Conservation (phyloP, 35 echinoderm and acorn worm species). For the Chiridota heheva region DNA sequence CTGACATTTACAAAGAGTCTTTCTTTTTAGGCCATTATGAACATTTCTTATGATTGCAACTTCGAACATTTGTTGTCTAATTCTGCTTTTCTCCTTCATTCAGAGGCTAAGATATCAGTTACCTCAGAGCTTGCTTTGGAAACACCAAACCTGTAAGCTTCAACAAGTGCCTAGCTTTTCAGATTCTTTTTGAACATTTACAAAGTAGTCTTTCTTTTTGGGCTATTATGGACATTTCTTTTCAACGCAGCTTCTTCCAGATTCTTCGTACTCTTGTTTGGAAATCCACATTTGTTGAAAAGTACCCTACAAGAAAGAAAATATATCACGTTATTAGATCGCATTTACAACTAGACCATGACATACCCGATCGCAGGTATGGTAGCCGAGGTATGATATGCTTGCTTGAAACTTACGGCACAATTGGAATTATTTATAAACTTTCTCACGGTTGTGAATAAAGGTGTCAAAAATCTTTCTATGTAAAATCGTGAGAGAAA, state of each 20-base stretch:
- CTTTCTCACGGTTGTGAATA: neutral
- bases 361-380: neutral
- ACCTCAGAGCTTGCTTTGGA: neutral
- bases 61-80: neutral
- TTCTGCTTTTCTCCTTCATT: neutral
- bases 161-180: neutral
- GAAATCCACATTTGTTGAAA: slow-evolving; percentile 99
- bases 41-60: neutral
- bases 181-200: neutral
- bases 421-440: neutral
- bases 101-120: neutral
- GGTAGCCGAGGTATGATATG: neutral
- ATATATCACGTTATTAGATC: neutral
- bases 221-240: slow-evolving; percentile 86
- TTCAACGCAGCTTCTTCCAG: slow-evolving; percentile 88
- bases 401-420: no score
- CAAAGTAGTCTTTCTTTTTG: neutral
- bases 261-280: slow-evolving; percentile 98
- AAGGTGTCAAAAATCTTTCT: no score
- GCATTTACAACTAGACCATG: neutral
- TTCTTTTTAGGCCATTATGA: no score
- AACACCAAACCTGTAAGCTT: neutral
- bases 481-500: no score
- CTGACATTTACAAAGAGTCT: no score
- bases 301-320: slow-evolving; percentile 69